Conservation (phyloP, 2,888 invertebrate genomes). For the Hedychridium roseum region DNA sequence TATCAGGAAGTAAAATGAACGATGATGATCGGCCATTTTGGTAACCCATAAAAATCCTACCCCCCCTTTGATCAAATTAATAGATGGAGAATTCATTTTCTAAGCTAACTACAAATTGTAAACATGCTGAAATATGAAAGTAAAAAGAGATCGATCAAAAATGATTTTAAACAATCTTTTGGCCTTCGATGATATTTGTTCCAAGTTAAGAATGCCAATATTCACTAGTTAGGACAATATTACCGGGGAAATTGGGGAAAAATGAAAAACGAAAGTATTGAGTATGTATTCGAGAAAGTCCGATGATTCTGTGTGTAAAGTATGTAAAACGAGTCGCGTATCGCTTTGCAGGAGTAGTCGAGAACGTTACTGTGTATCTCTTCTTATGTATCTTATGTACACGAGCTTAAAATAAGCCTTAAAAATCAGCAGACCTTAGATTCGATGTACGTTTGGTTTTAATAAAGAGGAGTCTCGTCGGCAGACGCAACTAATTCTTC, state of each 20-base stretch:
- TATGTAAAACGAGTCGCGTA: not conserved
- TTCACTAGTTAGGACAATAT: not conserved
- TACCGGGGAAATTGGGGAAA: not conserved
- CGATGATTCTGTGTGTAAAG: not conserved
- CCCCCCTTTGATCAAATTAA: too few species aligned
- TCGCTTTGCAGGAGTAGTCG: too few species aligned
- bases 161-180: not conserved
- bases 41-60: too few species aligned
- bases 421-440: conserved; percentile 19
- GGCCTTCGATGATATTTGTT: not conserved
- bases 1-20: too few species aligned
- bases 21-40: too few species aligned
- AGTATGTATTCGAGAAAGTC: not conserved
- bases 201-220: not conserved
- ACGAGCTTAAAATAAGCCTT: conserved; percentile 15
- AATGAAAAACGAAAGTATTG: not conserved
- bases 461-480: conserved; percentile 48
- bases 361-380: too few species aligned
- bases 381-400: conserved; percentile 26
- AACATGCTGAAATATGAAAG: not conserved
- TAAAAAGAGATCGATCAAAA: not conserved
- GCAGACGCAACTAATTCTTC: conserved; percentile 51
- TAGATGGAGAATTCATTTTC: too few species aligned
- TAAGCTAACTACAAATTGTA: not conserved
- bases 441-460: conserved; percentile 15